Evolutionary conservation across 2,888 invertebrate genomes (phyloP).

Genomic region (Fragum fragum): DNA sequence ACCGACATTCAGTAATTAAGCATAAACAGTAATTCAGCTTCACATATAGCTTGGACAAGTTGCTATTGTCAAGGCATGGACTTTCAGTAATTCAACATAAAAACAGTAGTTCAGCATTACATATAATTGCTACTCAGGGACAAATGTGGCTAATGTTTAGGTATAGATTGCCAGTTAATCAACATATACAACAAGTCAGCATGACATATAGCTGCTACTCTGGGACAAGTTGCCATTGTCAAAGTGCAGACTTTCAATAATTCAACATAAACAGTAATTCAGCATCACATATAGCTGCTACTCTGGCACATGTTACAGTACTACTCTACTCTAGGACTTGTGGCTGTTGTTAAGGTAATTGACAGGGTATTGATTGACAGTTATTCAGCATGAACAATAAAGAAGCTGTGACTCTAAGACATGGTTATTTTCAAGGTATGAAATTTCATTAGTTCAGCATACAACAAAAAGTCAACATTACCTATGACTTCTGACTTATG

Average conservation of each 20-base stretch:
- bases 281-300: slow-evolving; percentile 87
- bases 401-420: slow-evolving; percentile 87
- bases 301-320: slow-evolving; percentile 84
- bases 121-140: slow-evolving; percentile 87
- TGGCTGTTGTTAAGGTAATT: slow-evolving; percentile 77
- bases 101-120: slow-evolving; percentile 87
- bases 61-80: slow-evolving; percentile 78
- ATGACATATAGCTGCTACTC: slow-evolving; percentile 87
- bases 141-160: slow-evolving; percentile 79
- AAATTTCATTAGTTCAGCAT: slow-evolving; percentile 69
- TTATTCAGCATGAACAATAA: slow-evolving; percentile 87
- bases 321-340: no score
- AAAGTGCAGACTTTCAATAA: slow-evolving; percentile 72
- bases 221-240: slow-evolving; percentile 83
- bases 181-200: slow-evolving; percentile 87
- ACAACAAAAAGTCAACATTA: slow-evolving; percentile 87
- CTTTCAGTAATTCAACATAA: slow-evolving; percentile 77
- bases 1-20: slow-evolving; percentile 23
- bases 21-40: slow-evolving; percentile 87
- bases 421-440: slow-evolving; percentile 79
- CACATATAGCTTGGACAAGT: slow-evolving; percentile 86
- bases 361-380: slow-evolving; percentile 84
- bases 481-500: slow-evolving; percentile 87
- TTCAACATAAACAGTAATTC: slow-evolving; percentile 87
- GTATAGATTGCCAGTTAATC: slow-evolving; percentile 65